Evolutionary conservation across 2,888 invertebrate species (phyloP).

Genomic region (Tinea pellionella): DNA sequence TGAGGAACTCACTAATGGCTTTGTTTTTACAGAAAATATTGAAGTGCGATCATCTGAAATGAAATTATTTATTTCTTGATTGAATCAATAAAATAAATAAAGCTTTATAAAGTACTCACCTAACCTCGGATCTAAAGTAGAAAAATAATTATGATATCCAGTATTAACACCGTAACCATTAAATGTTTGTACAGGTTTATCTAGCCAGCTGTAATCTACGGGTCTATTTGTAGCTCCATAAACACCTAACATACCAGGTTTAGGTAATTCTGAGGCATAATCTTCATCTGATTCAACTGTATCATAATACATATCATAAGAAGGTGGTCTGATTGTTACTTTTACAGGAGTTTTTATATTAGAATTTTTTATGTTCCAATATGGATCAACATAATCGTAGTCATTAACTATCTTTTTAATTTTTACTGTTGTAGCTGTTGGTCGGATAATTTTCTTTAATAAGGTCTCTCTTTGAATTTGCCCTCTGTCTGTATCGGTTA

Average conservation of each 20-base stretch:
- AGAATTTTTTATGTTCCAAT: constrained; percentile 50
- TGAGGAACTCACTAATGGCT: constrained; percentile 20
- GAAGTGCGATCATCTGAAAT: constrained; percentile 2
- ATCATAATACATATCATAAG: constrained; percentile 21
- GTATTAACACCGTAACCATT: constrained; percentile 23
- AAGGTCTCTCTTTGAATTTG: constrained; percentile 2
- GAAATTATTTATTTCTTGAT: not conserved
- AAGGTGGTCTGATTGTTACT: constrained; percentile 17
- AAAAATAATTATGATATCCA: constrained; percentile 37
- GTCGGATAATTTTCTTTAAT: constrained; percentile 17
- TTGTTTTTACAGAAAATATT: constrained; percentile 29
- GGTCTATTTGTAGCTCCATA: constrained; percentile 34
- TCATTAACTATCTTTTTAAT: constrained; percentile 33
- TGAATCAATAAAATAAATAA: not conserved
- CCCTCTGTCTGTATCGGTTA: not conserved
- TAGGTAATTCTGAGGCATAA: constrained; percentile 46
- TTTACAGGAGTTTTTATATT: constrained; percentile 28
- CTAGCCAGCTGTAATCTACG: constrained; percentile 16
- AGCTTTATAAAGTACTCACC: too few species aligned
- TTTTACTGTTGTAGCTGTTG: constrained; percentile 21
- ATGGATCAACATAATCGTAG: constrained; percentile 46
- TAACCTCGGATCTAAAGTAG: constrained; percentile 47
- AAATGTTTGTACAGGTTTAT: not conserved
- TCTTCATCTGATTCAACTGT: constrained; percentile 36
- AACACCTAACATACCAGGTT: constrained; percentile 46